Evolutionary conservation across 2,113 vertebrate genomes (phyloP).

Genomic region (Zosterops japonicus): DNA sequence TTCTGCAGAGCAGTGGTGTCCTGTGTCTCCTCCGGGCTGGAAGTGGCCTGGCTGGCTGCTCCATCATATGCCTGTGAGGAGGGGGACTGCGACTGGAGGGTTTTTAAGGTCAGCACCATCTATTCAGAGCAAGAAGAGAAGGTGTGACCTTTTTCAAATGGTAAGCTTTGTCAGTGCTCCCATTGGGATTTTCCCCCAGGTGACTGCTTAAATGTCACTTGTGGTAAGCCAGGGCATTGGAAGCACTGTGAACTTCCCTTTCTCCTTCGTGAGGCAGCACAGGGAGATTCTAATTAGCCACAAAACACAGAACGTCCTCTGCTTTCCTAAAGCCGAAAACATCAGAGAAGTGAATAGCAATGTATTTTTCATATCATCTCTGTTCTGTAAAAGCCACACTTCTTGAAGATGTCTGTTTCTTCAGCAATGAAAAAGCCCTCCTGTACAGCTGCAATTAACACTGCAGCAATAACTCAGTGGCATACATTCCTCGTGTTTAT

Average conservation of each 20-base stretch:
- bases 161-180: slow-evolving; percentile 54
- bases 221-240: neutral
- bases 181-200: slow-evolving; percentile 60
- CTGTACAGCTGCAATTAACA: slow-evolving; percentile 41
- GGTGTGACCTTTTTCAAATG: slow-evolving; percentile 71
- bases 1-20: neutral
- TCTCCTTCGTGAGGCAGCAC: neutral
- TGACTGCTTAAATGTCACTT: slow-evolving; percentile 66
- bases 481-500: slow-evolving; percentile 53
- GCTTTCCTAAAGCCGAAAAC: neutral
- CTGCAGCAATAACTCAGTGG: slow-evolving; percentile 50
- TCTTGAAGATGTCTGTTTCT: neutral
- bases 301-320: neutral
- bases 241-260: neutral
- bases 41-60: neutral
- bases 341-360: neutral
- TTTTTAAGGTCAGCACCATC: slow-evolving; percentile 65
- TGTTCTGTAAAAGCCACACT: neutral
- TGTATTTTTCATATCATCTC: neutral
- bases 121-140: slow-evolving; percentile 44
- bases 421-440: neutral
- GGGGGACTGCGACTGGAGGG: neutral
- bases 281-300: slow-evolving; percentile 3
- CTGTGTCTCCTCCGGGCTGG: neutral
- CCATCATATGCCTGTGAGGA: neutral